Evolutionary conservation across 2,888 invertebrate genomes (phyloP).

Genomic region (Pseudococcus viburni): DNA sequence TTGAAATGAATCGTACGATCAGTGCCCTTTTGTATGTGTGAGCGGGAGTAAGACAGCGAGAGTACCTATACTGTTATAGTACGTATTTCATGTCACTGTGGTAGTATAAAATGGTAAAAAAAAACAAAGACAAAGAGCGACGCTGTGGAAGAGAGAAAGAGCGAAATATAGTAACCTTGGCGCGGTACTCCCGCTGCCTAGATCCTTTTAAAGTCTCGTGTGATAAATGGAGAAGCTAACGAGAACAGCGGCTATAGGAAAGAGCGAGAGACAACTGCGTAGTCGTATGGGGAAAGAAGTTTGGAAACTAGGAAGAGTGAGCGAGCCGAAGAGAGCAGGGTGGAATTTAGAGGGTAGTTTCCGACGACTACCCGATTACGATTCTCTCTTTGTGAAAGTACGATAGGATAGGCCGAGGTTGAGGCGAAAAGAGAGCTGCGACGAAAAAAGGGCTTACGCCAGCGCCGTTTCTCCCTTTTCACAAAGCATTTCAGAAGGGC

Average conservation of each 20-base stretch:
- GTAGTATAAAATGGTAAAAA: not conserved
- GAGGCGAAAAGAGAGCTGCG: not conserved
- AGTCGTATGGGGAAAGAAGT: not conserved
- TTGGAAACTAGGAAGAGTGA: not conserved
- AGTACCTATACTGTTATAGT: not conserved
- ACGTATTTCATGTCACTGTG: not conserved
- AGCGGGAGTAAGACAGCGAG: not conserved
- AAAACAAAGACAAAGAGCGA: constrained; percentile 1
- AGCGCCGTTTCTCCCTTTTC: not conserved
- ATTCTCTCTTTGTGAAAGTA: not conserved
- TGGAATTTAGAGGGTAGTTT: constrained; percentile 50
- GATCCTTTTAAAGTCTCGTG: constrained; percentile 24
- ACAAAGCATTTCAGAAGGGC: constrained; percentile 5
- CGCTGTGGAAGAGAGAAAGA: not conserved
- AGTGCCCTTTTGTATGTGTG: constrained; percentile 39
- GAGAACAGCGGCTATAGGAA: not conserved
- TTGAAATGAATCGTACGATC: constrained; percentile 20
- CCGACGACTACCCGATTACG: constrained; percentile 4
- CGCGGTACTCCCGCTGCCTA: constrained; percentile 30
- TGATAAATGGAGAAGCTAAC: constrained; percentile 46
- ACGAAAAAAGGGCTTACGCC: not conserved
- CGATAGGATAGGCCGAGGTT: not conserved
- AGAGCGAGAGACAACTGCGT: not conserved
- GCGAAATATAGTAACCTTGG: constrained; percentile 50
- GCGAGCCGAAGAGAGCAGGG: not conserved